Conservation (phyloP, 2,888 invertebrate genomes). For the Tetragonisca angustula region DNA sequence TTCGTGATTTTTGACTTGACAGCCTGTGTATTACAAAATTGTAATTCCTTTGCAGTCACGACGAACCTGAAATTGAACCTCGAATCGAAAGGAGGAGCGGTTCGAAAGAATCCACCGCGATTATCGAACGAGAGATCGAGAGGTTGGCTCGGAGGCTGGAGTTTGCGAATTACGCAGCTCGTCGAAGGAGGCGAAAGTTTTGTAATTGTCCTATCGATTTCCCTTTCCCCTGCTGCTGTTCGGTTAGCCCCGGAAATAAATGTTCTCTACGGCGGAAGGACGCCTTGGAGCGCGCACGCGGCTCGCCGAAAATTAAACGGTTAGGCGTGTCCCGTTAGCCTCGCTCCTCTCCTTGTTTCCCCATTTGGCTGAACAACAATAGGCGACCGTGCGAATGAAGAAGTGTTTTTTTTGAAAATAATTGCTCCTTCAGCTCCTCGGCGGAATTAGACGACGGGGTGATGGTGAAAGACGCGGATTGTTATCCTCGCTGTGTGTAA, state of each 20-base stretch:
- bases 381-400: not conserved
- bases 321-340: slow-evolving; percentile 58
- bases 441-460: slow-evolving; percentile 6
- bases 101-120: slow-evolving; percentile 12
- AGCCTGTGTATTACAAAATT: no score
- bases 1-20: no score
- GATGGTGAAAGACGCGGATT: slow-evolving; percentile 20
- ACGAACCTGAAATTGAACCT: not conserved
- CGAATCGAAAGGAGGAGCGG: not conserved
- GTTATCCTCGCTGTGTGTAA: slow-evolving; percentile 25
- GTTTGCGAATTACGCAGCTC: slow-evolving; percentile 44
- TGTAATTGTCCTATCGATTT: slow-evolving; percentile 76
- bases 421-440: slow-evolving; percentile 1
- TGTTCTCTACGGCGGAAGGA: slow-evolving; percentile 41
- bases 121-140: slow-evolving; percentile 15
- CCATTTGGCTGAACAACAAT: slow-evolving; percentile 37
- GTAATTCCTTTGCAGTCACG: no score
- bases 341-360: slow-evolving; percentile 23
- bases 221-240: slow-evolving; percentile 10
- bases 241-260: slow-evolving; percentile 55
- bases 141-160: not conserved
- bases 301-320: slow-evolving; percentile 64
- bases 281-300: slow-evolving; percentile 57
- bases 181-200: slow-evolving; percentile 70
- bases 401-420: slow-evolving; percentile 25